These are phyloP conservation scores for Cydia amplana DNA, from an alignment of 1,140 invertebrate genomes.

Conservation along the genomic window DNA sequence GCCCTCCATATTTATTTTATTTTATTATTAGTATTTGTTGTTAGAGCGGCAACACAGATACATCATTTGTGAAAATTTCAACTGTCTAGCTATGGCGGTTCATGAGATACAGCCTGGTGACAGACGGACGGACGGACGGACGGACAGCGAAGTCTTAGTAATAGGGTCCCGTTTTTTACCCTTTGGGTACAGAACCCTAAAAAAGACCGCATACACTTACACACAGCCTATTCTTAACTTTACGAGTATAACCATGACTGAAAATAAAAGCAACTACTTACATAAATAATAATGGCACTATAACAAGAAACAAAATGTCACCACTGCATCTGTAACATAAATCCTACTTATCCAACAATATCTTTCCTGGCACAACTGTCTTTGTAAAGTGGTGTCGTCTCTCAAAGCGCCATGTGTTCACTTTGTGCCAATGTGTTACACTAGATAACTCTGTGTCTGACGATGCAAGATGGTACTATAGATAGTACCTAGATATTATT, in stretches of 20 bases:
- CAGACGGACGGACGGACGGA: too few relatives aligned
- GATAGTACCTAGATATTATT: background rate
- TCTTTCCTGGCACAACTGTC: background rate
- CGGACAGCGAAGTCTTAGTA: too few relatives aligned
- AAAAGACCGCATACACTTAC: too few relatives aligned
- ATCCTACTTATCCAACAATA: conserved; percentile 4
- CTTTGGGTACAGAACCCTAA: too few relatives aligned
- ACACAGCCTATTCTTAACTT: background rate
- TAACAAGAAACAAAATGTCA: conserved; percentile 1
- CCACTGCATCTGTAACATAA: background rate
- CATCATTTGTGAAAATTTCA: too few relatives aligned
- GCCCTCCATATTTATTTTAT: too few relatives aligned
- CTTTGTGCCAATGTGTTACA: background rate
- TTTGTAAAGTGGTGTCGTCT: background rate
- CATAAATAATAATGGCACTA: background rate
- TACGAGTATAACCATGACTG: background rate
- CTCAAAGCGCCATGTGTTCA: background rate
- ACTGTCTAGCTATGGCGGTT: too few relatives aligned
- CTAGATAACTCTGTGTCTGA: background rate
- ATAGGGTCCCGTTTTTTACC: too few relatives aligned
- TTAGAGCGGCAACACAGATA: too few relatives aligned
- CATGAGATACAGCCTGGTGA: too few relatives aligned
- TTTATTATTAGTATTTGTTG: too few relatives aligned
- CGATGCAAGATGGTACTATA: background rate
- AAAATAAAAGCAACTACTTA: background rate